Evolutionary conservation across 2,888 invertebrate genomes (phyloP).

Genomic region (Germaria angustata): DNA sequence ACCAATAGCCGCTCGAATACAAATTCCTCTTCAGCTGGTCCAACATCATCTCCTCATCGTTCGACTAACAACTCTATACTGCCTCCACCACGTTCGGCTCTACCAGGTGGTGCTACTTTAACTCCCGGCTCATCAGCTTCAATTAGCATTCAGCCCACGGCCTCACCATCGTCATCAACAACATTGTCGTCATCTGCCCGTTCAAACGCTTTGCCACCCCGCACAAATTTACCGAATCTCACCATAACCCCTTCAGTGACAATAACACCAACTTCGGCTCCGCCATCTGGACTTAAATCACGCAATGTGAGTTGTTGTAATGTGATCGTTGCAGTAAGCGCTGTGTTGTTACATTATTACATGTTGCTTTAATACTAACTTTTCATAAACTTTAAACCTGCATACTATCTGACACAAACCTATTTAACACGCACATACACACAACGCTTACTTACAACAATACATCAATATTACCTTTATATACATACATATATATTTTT

Average conservation of each 20-base stretch:
- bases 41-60: conserved; percentile 70
- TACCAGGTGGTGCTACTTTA: conserved; percentile 84
- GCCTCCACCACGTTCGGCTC: conserved; percentile 80
- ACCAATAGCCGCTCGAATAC: conserved; percentile 73
- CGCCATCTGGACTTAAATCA: conserved; percentile 81
- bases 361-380: conserved; percentile 4
- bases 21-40: conserved; percentile 70
- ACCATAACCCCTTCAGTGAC: conserved; percentile 86
- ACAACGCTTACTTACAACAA: conserved; percentile 72
- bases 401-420: background rate
- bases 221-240: conserved; percentile 80
- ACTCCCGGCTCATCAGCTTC: conserved; percentile 81
- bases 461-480: conserved; percentile 31
- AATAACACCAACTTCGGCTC: conserved; percentile 88
- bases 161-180: conserved; percentile 71
- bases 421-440: conserved; percentile 66
- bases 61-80: conserved; percentile 71
- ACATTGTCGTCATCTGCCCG: conserved; percentile 71
- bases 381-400: background rate
- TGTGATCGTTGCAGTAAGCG: conserved; percentile 79
- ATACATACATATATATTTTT: background rate
- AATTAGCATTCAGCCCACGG: conserved; percentile 67
- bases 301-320: conserved; percentile 81
- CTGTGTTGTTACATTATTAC: conserved; percentile 70
- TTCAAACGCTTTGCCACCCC: conserved; percentile 76